These are phyloP conservation scores for Amyelois transitella DNA, from an alignment of 1,140 invertebrate genomes.

Conservation along the genomic window DNA sequence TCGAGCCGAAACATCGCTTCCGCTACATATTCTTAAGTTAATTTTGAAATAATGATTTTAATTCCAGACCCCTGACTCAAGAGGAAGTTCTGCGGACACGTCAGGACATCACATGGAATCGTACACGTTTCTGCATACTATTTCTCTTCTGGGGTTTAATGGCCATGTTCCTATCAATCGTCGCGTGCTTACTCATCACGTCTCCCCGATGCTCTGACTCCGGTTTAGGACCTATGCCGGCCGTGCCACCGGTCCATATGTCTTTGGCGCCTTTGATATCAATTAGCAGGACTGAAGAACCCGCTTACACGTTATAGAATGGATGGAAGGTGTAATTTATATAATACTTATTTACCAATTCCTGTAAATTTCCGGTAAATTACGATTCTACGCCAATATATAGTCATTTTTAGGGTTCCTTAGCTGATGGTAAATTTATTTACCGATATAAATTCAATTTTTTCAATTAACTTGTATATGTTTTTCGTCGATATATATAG, in stretches of 20 bases:
- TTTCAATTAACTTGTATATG: too few relatives aligned
- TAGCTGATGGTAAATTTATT: too few relatives aligned
- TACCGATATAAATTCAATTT: too few relatives aligned
- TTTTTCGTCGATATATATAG: too few relatives aligned
- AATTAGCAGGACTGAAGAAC: slow-evolving; percentile 8
- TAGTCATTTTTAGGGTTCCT: too few relatives aligned
- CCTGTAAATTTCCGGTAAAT: too few relatives aligned
- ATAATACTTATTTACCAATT: too few relatives aligned
- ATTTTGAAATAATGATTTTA: too few relatives aligned
- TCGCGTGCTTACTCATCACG: slow-evolving; percentile 34
- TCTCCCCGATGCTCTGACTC: slow-evolving; percentile 12
- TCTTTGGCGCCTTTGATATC: slow-evolving; percentile 34
- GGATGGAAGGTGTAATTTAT: too few relatives aligned
- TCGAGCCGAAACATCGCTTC: too few relatives aligned
- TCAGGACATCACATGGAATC: slow-evolving; percentile 31
- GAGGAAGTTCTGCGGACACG: slow-evolving; percentile 32
- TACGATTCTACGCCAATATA: too few relatives aligned
- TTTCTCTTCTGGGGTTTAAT: slow-evolving; percentile 48
- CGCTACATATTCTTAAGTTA: background rate
- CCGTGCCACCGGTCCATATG: slow-evolving; percentile 41
- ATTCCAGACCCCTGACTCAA: slow-evolving; percentile 37
- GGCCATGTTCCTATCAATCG: slow-evolving; percentile 40
- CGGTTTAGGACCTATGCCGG: slow-evolving; percentile 11
- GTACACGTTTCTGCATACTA: slow-evolving; percentile 29
- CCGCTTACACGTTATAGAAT: slow-evolving; percentile 8